phyloP scores from a whole-genome alignment of 2,113 vertebrate species.

The Malaclemys terrapin region DNA sequence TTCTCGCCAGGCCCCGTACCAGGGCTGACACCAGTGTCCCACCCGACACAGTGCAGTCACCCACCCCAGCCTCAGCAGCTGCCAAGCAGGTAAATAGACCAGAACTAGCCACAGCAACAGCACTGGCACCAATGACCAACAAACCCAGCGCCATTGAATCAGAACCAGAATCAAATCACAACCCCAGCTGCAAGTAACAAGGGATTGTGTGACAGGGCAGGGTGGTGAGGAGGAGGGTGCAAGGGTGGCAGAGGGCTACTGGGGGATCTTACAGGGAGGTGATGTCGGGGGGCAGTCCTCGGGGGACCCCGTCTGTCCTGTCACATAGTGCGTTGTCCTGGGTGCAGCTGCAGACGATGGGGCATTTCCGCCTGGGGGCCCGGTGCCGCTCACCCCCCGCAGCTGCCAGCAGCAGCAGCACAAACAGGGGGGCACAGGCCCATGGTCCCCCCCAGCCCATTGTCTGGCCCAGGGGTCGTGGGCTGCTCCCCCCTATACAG shows the following conservation, averaged over 20 bases:
- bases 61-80: no score
- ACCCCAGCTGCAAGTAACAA: neutral
- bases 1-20: neutral
- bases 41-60: no score
- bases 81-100: neutral
- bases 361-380: conserved; percentile 71
- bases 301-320: conserved; percentile 67
- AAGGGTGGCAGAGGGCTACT: neutral
- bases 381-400: conserved; percentile 12
- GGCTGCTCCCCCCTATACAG: neutral
- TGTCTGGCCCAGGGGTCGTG: neutral
- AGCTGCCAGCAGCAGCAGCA: conserved; percentile 26
- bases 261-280: conserved; percentile 78
- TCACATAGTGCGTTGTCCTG: conserved; percentile 77
- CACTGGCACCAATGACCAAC: neutral
- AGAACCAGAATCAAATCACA: neutral
- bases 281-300: conserved; percentile 61
- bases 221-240: neutral
- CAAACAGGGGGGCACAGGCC: neutral
- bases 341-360: conserved; percentile 71
- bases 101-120: neutral
- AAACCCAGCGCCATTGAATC: neutral
- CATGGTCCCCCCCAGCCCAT: neutral
- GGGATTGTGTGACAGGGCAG: neutral
- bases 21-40: no score